Evolutionary conservation across 1,140 invertebrate species (phyloP), one percentile per base, ranked within the genome.

Genomic region (Nylanderia fulva): DNA sequence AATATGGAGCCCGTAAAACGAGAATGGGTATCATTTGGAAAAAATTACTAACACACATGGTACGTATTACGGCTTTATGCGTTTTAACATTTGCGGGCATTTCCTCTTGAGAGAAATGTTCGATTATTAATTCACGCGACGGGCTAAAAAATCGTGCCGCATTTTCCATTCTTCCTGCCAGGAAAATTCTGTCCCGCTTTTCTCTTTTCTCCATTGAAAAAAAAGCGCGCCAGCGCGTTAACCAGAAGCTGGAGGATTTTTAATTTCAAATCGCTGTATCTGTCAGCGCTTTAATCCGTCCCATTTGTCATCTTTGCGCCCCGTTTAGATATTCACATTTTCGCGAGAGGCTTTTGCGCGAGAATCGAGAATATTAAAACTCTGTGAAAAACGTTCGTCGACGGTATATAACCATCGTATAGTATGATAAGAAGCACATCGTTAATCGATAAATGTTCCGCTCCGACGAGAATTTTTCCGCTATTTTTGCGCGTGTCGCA

Each of bases 261-360:
- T 82, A 82, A 82, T 82, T 68, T 82, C 52, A 29, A 82, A 82
- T 82, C 77, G 39, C 29, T 82, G 18, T 60, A 56, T 54, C 77
- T 58, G 77, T 82, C 66, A 58, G 64, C 77, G 36, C 56, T 72
- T 72, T 72, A 82, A 72, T 45, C 77, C 36, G 13, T 58, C 66
- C 58, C 66, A 72, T 82, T 82, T 82, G 36, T 82, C 66, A 82
- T 45, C 13, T 42, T n/a, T 36, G 66, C 52, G 39, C n/a, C 24
- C 27, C 36, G 54, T 29, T 72, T 72, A 72, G 18, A 45, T 60
- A 72, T 58, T 45, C 52, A 24, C n/a, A 36, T 82, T 72, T 42
- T 13, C 48, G 29, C 66, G 24, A 45, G 36, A 71, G 27, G 27
- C 27, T 48, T 58, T 56, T n/a, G n/a, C 52, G 39, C 15, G 21